Base-by-base conservation (phyloP, 2,797 vertebrate genomes). In the Tokudaia muenninki region DNA sequence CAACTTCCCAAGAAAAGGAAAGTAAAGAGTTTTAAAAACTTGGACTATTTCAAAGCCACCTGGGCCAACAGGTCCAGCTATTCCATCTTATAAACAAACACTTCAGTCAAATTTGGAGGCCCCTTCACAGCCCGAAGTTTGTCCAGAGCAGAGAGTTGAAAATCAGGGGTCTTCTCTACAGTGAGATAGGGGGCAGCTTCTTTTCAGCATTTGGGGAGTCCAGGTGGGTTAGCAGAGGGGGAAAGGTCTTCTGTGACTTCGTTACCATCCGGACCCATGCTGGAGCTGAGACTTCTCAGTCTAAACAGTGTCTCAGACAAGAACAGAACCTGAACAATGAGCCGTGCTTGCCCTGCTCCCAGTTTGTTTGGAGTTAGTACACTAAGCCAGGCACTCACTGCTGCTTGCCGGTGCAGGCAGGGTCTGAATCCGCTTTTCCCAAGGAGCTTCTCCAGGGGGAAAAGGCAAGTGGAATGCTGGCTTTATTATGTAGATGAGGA, bases 401-500 rank as follows among this genome's bases (percentile, higher is more conserved):
- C 0, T n/a, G 57, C n/a, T 22, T 44, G 61, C 37, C 37, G 3
- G 7, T 4, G 19, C 67, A 41, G 61, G 19, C 67, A 41, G 57
- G n/a, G 19, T 75, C 55, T 24, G 77, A 92, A 82, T 84, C 83
- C 55, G 55, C 50, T 65, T 13, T 89, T 96, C 95, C 83, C 87
- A 55, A 24, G 47, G 63, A 22, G 13, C 19, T 24, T 4, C 41
- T 75, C 72, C 37, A 74, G 2, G 37, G 67, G 67, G 2, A 86
- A 79, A 47, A 67, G 31, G 12, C 1, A 14, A 24, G 34, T 24
- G 29, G 86, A 65, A 83, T 6, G 8, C 92, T 52, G 61, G 84
- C 44, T 97, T 97, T 96, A 82, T 93, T n/a, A 96, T 94, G 88
- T 16, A 91, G 90, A 91, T 92, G 31, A 6, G 57, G 86, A 72